phyloP scores from a whole-genome alignment of 2,797 vertebrate genomes.

The Mormyrops boulengeri region DNA sequence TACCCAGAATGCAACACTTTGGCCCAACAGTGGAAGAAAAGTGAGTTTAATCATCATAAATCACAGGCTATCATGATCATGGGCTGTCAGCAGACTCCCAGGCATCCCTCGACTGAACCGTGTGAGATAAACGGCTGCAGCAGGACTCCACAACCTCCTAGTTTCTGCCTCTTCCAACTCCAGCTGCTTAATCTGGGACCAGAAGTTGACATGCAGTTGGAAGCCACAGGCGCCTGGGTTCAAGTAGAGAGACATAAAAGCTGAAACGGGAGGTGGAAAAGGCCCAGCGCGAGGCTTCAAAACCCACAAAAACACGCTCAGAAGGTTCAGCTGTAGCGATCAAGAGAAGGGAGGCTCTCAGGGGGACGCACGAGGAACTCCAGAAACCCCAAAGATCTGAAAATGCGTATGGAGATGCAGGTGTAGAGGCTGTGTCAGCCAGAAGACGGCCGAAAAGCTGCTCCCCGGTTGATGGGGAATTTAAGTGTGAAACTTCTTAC shows the following conservation, averaged over 20 bases:
- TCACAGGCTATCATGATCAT: not conserved
- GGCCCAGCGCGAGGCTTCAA: not conserved
- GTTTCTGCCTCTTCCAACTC: not conserved
- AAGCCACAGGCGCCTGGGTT: not conserved
- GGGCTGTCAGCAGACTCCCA: not conserved
- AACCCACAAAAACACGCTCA: not conserved
- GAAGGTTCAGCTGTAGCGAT: not conserved
- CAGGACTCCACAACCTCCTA: not conserved
- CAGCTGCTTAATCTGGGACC: not conserved
- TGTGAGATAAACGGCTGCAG: not conserved
- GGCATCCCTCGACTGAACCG: not conserved
- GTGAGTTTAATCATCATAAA: not conserved
- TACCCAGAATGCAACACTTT: constrained; percentile 3
- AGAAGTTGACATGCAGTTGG: not conserved
- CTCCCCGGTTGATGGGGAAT: not conserved
- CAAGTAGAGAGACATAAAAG: not conserved
- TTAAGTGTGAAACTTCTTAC: not conserved
- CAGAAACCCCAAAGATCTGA: not conserved
- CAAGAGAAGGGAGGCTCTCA: not conserved
- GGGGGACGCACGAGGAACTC: not conserved
- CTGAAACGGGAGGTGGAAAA: not conserved
- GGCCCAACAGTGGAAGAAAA: not conserved
- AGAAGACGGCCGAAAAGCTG: not conserved
- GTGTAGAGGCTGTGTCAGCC: not conserved
- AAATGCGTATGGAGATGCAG: not conserved